Conservation (phyloP, 2,113 vertebrate genomes). For the Canis aureus region DNA sequence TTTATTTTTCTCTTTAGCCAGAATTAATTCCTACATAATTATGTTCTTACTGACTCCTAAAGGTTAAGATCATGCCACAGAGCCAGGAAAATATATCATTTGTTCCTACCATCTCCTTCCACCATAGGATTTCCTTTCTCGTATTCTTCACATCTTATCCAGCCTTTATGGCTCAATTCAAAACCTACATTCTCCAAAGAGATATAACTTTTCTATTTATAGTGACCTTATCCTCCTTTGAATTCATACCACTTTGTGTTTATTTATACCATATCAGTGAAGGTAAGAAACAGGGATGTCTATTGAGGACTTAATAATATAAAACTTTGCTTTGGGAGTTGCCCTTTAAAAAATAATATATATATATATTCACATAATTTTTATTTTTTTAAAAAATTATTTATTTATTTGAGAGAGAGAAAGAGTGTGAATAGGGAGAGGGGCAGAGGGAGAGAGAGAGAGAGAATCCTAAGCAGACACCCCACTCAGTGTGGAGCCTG, state of each 20-base stretch:
- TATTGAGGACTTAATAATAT: neutral
- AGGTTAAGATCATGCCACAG: neutral
- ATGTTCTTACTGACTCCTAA: neutral
- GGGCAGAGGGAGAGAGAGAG: neutral
- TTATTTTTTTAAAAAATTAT: neutral
- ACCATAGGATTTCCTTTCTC: neutral
- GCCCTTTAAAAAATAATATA: neutral
- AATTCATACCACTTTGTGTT: neutral
- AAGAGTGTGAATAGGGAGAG: neutral
- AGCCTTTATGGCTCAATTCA: neutral
- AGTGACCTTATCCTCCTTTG: neutral
- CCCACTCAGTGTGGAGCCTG: neutral
- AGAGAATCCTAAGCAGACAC: neutral
- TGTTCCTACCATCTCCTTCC: neutral
- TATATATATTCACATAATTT: neutral
- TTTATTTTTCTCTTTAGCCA: neutral
- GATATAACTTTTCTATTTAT: neutral
- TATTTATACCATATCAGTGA: neutral
- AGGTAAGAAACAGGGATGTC: neutral
- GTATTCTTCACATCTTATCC: neutral
- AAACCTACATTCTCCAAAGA: neutral
- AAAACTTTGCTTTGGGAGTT: neutral
- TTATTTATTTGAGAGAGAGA: neutral
- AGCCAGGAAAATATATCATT: neutral
- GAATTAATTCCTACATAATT: neutral